Evolutionary conservation across 2,797 vertebrate species (phyloP).

Genomic region (Danio jaintianensis): DNA sequence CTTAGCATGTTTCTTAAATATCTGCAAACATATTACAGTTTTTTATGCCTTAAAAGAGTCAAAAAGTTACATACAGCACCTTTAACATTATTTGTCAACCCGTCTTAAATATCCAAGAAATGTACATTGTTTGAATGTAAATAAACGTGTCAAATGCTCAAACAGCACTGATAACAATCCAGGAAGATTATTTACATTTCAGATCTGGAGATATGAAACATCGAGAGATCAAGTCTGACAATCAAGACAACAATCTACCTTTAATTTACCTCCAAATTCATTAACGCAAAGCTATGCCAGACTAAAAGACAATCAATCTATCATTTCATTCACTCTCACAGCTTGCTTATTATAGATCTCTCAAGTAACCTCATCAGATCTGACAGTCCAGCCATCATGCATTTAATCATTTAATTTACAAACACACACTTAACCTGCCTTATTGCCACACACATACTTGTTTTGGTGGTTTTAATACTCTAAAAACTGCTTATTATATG

Average conservation of each 20-base stretch:
- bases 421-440: no score
- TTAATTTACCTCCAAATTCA: background rate
- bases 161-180: background rate
- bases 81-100: background rate
- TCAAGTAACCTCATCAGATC: background rate
- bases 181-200: background rate
- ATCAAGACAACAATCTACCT: background rate
- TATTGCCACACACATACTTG: no score
- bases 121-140: background rate
- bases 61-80: no score
- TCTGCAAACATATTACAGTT: no score
- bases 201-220: background rate
- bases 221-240: background rate
- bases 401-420: no score
- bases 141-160: background rate
- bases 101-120: background rate
- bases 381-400: background rate
- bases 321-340: background rate
- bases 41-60: no score
- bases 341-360: background rate
- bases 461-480: no score
- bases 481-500: no score
- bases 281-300: background rate
- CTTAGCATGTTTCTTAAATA: no score
- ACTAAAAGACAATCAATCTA: background rate